Evolutionary conservation across 2,797 vertebrate genomes (phyloP).

Genomic region (Anguilla marmorata): DNA sequence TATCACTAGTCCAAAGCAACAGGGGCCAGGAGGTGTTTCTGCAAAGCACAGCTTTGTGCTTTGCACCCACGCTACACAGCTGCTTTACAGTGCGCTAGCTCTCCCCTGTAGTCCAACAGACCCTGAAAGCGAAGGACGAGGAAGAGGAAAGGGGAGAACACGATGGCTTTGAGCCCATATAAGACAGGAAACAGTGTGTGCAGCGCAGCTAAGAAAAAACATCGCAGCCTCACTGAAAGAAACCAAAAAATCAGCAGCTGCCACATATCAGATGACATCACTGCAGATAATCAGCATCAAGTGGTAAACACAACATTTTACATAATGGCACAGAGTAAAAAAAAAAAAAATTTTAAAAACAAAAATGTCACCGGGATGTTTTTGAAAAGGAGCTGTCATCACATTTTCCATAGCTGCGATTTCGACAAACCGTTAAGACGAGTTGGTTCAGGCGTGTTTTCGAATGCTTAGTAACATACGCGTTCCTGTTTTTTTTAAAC

Average conservation of each 20-base stretch:
- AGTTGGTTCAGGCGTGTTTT: slow-evolving; percentile 23
- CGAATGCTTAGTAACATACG: not conserved
- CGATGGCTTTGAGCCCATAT: too few species aligned
- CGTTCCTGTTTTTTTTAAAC: not conserved
- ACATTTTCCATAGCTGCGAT: not conserved
- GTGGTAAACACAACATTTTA: not conserved
- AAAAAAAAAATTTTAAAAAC: not conserved
- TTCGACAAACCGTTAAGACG: not conserved
- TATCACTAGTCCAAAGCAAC: not conserved
- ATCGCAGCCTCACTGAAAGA: not conserved
- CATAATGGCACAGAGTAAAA: not conserved
- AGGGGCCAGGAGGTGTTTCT: not conserved
- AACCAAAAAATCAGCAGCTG: not conserved
- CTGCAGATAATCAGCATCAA: not conserved
- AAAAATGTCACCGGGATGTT: not conserved
- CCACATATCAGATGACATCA: not conserved
- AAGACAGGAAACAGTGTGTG: not conserved
- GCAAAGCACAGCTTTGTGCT: not conserved
- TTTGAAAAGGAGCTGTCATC: not conserved
- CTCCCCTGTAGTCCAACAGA: not conserved
- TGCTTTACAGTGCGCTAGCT: not conserved
- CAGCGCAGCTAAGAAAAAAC: not conserved
- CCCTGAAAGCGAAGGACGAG: not conserved
- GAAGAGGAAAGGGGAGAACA: not conserved
- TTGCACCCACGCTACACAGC: not conserved